A percentile compares a stretch with the other conserved stretches of the same genome.
phyloP scores from a whole-genome alignment of 2,797 vertebrate species.

The Melanotaenia nigrans region DNA sequence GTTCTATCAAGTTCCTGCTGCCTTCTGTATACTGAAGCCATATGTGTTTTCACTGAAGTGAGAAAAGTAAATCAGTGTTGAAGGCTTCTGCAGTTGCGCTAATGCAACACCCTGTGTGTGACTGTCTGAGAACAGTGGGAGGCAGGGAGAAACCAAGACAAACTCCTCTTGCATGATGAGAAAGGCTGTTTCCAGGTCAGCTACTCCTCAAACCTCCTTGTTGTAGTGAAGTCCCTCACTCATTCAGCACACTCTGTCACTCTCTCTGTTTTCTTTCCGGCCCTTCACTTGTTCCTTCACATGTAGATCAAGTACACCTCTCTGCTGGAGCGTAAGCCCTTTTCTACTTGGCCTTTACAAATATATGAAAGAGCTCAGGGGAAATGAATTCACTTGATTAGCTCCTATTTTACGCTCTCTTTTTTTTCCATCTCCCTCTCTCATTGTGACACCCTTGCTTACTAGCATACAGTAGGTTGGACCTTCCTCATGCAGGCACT shows the following conservation, averaged over 20 bases:
- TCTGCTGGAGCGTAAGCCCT: conserved; percentile 65
- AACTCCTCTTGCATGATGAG: conserved; percentile 48
- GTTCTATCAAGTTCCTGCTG: neutral
- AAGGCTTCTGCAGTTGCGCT: conserved; percentile 21
- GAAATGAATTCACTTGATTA: conserved; percentile 66
- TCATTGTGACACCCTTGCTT: conserved; percentile 3
- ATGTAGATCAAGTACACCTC: conserved; percentile 67
- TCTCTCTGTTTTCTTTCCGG: conserved; percentile 19
- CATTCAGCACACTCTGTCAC: conserved; percentile 7
- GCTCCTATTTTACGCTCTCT: conserved; percentile 19
- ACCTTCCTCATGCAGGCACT: conserved; percentile 8
- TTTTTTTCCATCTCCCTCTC: conserved; percentile 17
- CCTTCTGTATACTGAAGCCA: neutral
- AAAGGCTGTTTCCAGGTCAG: conserved; percentile 77
- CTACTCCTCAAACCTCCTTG: conserved; percentile 65
- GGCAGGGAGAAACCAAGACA: conserved; percentile 35
- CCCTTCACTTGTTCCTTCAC: conserved; percentile 68
- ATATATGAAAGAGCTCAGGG: conserved; percentile 59
- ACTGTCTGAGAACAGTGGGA: conserved; percentile 41
- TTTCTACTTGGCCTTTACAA: conserved; percentile 57
- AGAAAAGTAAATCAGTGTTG: conserved; percentile 35
- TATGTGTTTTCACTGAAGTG: conserved; percentile 3
- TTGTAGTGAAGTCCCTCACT: conserved; percentile 31
- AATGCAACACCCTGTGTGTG: conserved; percentile 43
- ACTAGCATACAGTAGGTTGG: neutral